Evolutionary conservation across 2,113 vertebrate genomes (phyloP), one percentile per base, ranked within the genome.

Genomic region (Pseudolaguvia tuberculata): DNA sequence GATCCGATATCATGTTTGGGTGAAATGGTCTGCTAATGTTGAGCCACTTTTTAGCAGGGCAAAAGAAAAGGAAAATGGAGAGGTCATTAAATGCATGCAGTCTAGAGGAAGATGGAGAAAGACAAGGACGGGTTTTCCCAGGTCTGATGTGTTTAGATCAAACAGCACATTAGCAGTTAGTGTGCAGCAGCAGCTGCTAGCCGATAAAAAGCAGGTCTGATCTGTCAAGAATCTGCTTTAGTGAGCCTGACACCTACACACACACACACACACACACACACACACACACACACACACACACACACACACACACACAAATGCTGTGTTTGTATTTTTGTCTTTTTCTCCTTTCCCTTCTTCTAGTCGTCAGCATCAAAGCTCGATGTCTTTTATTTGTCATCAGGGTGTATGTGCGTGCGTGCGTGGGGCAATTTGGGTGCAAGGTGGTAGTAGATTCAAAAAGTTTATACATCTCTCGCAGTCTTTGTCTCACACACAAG

Each of bases 81-180:
- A 39, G 70, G 47, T 42, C 23, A 55, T 68, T 81, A 50, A 78
- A 81, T 69, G 66, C 51, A 9, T 45, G 23, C 51, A 18, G 42
- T 48, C 3, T 0, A 2, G 23, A 67, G 31, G 17, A 42, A 25
- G 52, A 39, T n/a, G 23, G 14, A n/a, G 68, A 39, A 31, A 58
- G 25, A 50, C 20, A 15, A 47, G 71, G 42, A 50, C 18, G 63
- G 18, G 52, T 83, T 80, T 79, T 81, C 74, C 74, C 79, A 42
- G 55, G 75, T 78, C 69, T 68, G 71, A 83, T 77, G 70, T 73
- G 53, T 73, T 70, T 50, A 70, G 65, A 79, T 79, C 72, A 79
- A 79, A 79, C 72, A 29, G 45, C 67, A 47, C 42, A 48, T 70
- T 73, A 59, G 74, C 74, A 29, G 74, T 68, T 76, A 69, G 55